A percentile compares a stretch with the other conserved stretches of the same genome.
Evolutionary conservation across 2,797 vertebrate species (phyloP).

Genomic region (Rhodeus uyekii): DNA sequence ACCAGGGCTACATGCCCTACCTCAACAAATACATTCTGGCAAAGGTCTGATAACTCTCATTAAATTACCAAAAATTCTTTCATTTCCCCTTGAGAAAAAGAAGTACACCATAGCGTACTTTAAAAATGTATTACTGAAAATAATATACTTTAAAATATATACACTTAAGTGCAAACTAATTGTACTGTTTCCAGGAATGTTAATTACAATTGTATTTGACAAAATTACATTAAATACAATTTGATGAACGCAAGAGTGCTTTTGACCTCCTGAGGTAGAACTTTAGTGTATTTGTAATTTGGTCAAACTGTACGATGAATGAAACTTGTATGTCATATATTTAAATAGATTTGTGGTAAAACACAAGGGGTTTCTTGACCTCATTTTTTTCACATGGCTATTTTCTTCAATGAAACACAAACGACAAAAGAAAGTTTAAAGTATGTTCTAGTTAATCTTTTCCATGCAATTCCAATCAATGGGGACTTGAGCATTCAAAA

Average conservation of each 20-base stretch:
- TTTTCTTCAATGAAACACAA: constrained; percentile 8
- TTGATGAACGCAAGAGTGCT: too few species aligned
- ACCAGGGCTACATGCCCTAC: constrained; percentile 91
- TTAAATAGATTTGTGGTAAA: background rate
- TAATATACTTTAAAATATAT: background rate
- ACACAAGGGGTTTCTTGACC: background rate
- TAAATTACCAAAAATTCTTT: background rate
- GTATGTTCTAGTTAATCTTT: background rate
- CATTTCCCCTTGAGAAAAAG: background rate
- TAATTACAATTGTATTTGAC: background rate
- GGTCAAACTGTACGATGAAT: background rate
- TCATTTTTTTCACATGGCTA: background rate
- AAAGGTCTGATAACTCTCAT: constrained; percentile 73
- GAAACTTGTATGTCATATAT: too few species aligned
- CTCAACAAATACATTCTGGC: constrained; percentile 90
- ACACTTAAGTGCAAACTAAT: background rate
- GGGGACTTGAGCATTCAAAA: background rate
- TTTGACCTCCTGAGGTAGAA: background rate
- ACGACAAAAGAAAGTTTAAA: background rate
- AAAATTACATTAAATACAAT: background rate
- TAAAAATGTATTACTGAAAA: background rate
- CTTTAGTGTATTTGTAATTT: background rate
- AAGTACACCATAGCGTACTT: background rate
- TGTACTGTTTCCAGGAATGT: background rate
- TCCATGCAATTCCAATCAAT: background rate